Evolutionary conservation across 2,797 vertebrate genomes (phyloP).

Genomic region (Lacerta agilis): DNA sequence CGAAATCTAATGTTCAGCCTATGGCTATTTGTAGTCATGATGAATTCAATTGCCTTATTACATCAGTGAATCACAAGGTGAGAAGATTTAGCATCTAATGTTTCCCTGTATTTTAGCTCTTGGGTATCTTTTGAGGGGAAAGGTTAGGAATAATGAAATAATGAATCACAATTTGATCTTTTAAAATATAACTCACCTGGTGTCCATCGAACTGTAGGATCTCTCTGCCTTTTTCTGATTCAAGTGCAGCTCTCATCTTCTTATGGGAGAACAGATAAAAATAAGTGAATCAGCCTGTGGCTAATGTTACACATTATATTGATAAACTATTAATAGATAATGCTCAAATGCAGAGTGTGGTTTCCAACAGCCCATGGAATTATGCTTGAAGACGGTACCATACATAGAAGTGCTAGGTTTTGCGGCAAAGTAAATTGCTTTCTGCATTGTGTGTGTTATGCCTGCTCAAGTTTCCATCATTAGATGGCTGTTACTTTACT

Average conservation of each 20-base stretch:
- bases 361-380: not conserved
- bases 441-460: not conserved
- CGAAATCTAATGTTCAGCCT: conserved; percentile 3
- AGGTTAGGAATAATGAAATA: conserved; percentile 39
- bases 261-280: not conserved
- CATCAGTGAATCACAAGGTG: conserved; percentile 10
- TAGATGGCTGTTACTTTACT: not conserved
- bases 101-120: conserved; percentile 16
- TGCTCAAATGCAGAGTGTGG: not conserved
- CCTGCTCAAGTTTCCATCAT: not conserved
- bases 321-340: not conserved
- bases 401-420: not conserved
- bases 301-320: not conserved
- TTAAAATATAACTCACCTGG: conserved; percentile 32
- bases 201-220: conserved; percentile 36
- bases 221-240: not conserved
- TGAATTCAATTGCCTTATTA: conserved; percentile 30
- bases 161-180: conserved; percentile 66
- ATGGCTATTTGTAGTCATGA: not conserved
- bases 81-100: conserved; percentile 24
- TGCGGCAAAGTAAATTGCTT: not conserved
- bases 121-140: conserved; percentile 32
- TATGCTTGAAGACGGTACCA: not conserved
- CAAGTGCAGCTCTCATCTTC: not conserved
- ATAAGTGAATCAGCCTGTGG: not conserved